Percentiles rank a stretch among this genome's conserved stretches.
These are phyloP conservation scores for Deilephila porcellus DNA, from an alignment of 2,888 invertebrate species.

Conservation along the genomic window DNA sequence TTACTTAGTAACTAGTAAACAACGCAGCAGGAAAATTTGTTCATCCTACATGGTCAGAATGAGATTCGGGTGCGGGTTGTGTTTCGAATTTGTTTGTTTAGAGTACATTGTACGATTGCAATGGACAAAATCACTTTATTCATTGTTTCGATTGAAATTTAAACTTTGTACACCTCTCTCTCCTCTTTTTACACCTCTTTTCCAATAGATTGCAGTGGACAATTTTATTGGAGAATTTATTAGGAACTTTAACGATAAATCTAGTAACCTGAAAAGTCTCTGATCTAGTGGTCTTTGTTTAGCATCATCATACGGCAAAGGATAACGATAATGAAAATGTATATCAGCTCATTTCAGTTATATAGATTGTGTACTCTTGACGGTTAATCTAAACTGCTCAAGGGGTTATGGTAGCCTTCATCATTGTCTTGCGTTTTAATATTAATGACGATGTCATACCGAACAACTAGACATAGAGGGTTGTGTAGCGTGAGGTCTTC, in stretches of 20 bases:
- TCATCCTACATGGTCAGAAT: slow-evolving; percentile 48
- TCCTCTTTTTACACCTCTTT: no score
- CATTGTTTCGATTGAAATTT: not conserved
- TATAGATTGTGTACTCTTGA: not conserved
- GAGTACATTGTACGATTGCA: not conserved
- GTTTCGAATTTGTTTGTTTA: slow-evolving; percentile 1
- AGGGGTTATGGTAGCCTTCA: not conserved
- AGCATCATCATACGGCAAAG: no score
- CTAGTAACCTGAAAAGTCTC: no score
- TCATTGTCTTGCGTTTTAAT: not conserved
- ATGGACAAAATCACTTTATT: not conserved
- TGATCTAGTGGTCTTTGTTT: no score
- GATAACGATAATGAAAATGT: no score
- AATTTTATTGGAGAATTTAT: no score
- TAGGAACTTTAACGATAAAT: no score
- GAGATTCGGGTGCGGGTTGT: slow-evolving; percentile 27
- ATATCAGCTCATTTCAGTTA: not conserved
- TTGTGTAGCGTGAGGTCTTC: not conserved
- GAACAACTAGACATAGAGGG: not conserved
- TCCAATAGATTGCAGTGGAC: no score
- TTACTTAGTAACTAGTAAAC: slow-evolving; percentile 76
- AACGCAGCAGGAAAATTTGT: slow-evolving; percentile 60
- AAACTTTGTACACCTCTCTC: not conserved
- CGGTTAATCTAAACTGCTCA: not conserved
- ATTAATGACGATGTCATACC: not conserved